Evolutionary conservation across 2,888 invertebrate genomes (phyloP), one percentile per base, ranked within the genome.

Genomic region (Tipula lateralis): DNA sequence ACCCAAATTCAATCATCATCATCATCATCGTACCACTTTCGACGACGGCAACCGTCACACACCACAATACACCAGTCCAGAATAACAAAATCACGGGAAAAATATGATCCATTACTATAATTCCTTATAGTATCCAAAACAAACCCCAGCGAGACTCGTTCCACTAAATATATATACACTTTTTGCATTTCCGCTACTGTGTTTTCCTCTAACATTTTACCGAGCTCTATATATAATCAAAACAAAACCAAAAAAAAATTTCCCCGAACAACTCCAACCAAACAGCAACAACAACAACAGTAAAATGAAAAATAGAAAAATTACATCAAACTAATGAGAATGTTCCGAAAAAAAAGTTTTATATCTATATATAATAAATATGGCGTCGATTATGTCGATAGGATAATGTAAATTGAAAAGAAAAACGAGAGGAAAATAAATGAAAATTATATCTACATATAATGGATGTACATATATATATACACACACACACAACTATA

Each of bases 271-370:
- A 82, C 32, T 82, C 30, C 16, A 16, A 82, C n/a, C 29, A 16
- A 82, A 80, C 13, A 80, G 19, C 5, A 82, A 30, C 80, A 30
- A 82, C 29, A 81, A 29, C 29, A 82, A 82, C 32, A 82, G 82
- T 16, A 30, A 82, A 82, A 82, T 82, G 32, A 32, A 82, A 82
- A 82, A 82, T 82, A 82, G 82, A 82, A 82, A 82, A 82, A 82
- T 82, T 82, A 82, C 82, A 82, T 82, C 82, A 82, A 82, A 82
- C 82, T 82, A 82, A 82, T 82, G 82, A 82, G 82, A 82, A 82
- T 82, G 82, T 82, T 82, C 82, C 82, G 32, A 82, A 82, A 82
- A 82, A 30, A 29, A 32, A 32, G 16, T 82, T 82, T 29, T 82
- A 82, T 82, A 32, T 82, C 16, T 82, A 32, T 82, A 29, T 82